Evolutionary conservation across 2,797 vertebrate genomes (phyloP).

Genomic region (Hafferia zeledoni): DNA sequence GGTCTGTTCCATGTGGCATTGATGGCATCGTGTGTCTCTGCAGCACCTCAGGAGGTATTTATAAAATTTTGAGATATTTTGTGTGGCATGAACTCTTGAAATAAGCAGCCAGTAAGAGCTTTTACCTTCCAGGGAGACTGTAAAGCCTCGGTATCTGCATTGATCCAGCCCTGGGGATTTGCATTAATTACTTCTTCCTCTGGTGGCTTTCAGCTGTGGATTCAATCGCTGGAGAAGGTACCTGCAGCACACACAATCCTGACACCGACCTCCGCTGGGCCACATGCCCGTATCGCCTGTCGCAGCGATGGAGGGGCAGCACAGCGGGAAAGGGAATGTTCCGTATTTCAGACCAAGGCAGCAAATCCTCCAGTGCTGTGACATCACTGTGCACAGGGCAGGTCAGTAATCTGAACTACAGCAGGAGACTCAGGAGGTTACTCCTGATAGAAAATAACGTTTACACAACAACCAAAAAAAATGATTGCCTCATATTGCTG

Average conservation of each 20-base stretch:
- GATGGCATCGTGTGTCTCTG: accelerated
- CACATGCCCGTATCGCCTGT: accelerated
- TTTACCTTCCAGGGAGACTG: neutral
- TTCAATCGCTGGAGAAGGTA: neutral
- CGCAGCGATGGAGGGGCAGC: neutral
- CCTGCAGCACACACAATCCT: neutral
- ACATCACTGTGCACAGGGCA: neutral
- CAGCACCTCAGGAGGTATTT: neutral
- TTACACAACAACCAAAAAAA: neutral
- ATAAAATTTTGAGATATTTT: neutral
- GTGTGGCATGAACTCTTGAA: neutral
- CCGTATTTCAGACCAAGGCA: accelerated
- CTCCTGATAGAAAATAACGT: neutral
- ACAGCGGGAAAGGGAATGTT: neutral
- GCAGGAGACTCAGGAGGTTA: neutral
- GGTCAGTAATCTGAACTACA: neutral
- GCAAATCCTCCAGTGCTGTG: neutral
- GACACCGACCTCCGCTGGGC: neutral
- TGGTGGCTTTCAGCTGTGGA: neutral
- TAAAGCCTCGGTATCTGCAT: neutral
- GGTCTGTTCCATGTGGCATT: accelerated
- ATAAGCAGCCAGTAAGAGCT: neutral
- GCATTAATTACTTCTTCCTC: constrained; percentile 6
- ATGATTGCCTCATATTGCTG: neutral
- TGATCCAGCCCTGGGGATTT: constrained; percentile 30